Evolutionary conservation across 2,888 invertebrate species (phyloP), one percentile per base, ranked within the genome.

Genomic region (Chalcis sispes): DNA sequence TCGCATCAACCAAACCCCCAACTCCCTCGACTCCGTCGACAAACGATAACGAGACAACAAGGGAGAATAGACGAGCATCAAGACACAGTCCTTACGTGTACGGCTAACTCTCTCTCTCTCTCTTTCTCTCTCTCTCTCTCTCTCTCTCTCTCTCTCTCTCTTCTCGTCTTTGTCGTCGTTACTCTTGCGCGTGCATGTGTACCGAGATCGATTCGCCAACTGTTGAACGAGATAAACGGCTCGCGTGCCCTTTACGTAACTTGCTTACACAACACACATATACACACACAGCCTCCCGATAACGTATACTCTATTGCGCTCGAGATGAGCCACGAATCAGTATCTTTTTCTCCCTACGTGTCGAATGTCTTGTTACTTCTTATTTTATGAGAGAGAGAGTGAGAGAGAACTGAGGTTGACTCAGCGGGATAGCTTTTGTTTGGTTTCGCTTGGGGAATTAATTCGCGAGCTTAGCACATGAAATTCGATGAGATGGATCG

Each of bases 201-300:
- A 25, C 36, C 3, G 29, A 29, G 64, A 72, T 72, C 69, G 76
- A 77, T 77, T 64, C 64, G 46, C 67, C 72, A 77, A 77, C 76
- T 77, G 76, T 77, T 77, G 76, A 77, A 48, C 58, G 67, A 77
- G 76, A 72, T 77, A 62, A 72, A 77, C 32, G 52, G 27, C n/a
- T n/a, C 61, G 58, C 5, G 4, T 36, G 36, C 36, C 36, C 36
- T 59, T 23, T 40, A 25, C 25, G 61, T 18, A 2, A 13, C 58
- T 64, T 46, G 48, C 29, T 25, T 20, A 29, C 7, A 18, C 5
- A n/a, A 48, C 25, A n/a, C 25, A 27, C 8, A 32, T 32, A 32
- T 8, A 32, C 32, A 32, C 15, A 42, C 13, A 15, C 42, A 42
- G 15, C 15, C 15, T 42, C 15, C 15, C 42, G 42, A 42, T 42